phyloP scores from a whole-genome alignment of 2,888 invertebrate species.

The Microdon myrmicae region DNA sequence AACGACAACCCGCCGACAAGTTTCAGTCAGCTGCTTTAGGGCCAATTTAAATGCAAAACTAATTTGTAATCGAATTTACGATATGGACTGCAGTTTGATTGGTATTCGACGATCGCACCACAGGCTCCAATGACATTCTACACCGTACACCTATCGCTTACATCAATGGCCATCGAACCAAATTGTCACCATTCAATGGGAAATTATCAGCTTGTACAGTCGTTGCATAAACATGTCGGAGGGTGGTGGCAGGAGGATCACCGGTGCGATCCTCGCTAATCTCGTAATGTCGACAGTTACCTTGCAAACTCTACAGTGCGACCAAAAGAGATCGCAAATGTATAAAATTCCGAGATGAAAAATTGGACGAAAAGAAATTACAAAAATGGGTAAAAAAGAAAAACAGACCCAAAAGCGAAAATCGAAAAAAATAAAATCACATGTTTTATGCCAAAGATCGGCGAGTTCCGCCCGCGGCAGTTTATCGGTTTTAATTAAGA shows the following conservation, averaged over 20 bases:
- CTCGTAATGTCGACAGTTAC: too few relatives aligned
- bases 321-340: too few relatives aligned
- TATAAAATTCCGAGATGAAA: too few relatives aligned
- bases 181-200: constrained; percentile 47
- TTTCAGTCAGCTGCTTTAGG: constrained; percentile 45
- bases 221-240: constrained; percentile 36
- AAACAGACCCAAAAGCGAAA: too few relatives aligned
- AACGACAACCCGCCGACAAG: constrained; percentile 50
- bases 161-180: constrained; percentile 28
- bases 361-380: constrained; percentile 6
- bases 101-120: constrained; percentile 14
- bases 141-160: constrained; percentile 11
- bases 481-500: constrained; percentile 52
- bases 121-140: constrained; percentile 11
- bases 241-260: constrained; percentile 10
- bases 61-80: constrained; percentile 47
- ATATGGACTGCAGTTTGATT: constrained; percentile 25
- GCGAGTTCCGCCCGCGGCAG: constrained; percentile 29
- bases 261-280: constrained; percentile 30
- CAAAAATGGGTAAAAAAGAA: not conserved
- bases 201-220: constrained; percentile 48
- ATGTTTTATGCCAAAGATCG: constrained; percentile 38
- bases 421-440: constrained; percentile 36
- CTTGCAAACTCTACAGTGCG: too few relatives aligned
- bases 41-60: constrained; percentile 50